Conservation (phyloP, 2,888 invertebrate species). For the Athalia rosae region DNA sequence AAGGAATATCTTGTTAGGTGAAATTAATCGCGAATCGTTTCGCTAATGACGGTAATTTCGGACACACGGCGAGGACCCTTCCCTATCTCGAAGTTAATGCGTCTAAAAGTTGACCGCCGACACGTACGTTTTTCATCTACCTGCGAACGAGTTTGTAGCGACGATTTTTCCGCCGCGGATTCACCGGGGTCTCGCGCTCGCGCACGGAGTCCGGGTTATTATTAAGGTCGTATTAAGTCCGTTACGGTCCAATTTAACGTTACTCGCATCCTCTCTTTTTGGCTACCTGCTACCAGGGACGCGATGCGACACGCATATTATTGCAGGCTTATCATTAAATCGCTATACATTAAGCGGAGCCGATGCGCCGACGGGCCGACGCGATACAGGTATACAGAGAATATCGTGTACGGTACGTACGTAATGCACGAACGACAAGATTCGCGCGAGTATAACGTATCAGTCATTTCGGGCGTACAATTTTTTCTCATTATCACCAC, state of each 20-base stretch:
- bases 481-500: neutral
- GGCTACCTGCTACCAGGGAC: conserved; percentile 13
- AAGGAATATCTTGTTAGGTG: conserved; percentile 59
- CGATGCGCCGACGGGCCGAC: neutral
- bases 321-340: conserved; percentile 30
- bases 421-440: no score
- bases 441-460: neutral
- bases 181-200: conserved; percentile 33
- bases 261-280: neutral
- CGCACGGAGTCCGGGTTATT: conserved; percentile 30
- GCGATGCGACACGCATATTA: conserved; percentile 41
- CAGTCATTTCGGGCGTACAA: neutral
- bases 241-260: conserved; percentile 42
- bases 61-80: conserved; percentile 62
- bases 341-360: conserved; percentile 26
- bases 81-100: conserved; percentile 47
- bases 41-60: conserved; percentile 66
- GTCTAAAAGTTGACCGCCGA: no score
- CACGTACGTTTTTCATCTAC: neutral
- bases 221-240: conserved; percentile 45
- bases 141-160: neutral
- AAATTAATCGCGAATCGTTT: conserved; percentile 67
- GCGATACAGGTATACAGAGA: neutral
- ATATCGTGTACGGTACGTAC: no score
- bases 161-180: conserved; percentile 37